Percentiles rank a stretch among this genome's conserved stretches.
Conservation (phyloP, 2,888 invertebrate genomes). For the Myathropa florea region DNA sequence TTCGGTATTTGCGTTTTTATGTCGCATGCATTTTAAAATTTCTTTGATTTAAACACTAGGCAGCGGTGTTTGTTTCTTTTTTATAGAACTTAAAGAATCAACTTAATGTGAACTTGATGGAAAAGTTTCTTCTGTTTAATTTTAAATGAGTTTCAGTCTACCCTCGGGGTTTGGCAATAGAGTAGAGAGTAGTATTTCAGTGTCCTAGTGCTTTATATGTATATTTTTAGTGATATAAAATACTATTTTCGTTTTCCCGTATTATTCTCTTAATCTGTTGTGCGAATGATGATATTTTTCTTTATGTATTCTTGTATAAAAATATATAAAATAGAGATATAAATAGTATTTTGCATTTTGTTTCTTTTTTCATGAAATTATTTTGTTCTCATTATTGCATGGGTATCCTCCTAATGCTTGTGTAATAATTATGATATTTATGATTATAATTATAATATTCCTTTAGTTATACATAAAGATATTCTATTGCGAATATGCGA, state of each 20-base stretch:
- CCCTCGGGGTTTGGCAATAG: slow-evolving; percentile 66
- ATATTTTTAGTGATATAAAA: slow-evolving; percentile 58
- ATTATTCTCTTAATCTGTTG: slow-evolving; percentile 53
- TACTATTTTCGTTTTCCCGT: slow-evolving; percentile 45
- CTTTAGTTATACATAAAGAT: slow-evolving; percentile 52
- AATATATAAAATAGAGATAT: slow-evolving; percentile 69
- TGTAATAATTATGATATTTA: slow-evolving; percentile 61
- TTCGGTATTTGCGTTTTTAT: slow-evolving; percentile 7
- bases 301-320: slow-evolving; percentile 60
- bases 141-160: slow-evolving; percentile 32
- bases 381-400: slow-evolving; percentile 67
- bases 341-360: slow-evolving; percentile 50
- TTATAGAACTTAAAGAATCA: not conserved
- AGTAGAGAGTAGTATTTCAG: slow-evolving; percentile 58
- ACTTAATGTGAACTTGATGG: not conserved
- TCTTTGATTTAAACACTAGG: slow-evolving; percentile 24
- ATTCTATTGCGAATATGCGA: slow-evolving; percentile 51
- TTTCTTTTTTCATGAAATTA: slow-evolving; percentile 41
- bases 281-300: slow-evolving; percentile 51
- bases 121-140: not conserved
- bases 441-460: slow-evolving; percentile 65
- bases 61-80: slow-evolving; percentile 5
- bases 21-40: slow-evolving; percentile 39
- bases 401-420: slow-evolving; percentile 63
- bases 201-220: slow-evolving; percentile 58